A percentile compares a stretch with the other conserved stretches of the same genome.
Conservation (phyloP, 2,888 invertebrate genomes). For the Brachyopa scutellaris region DNA sequence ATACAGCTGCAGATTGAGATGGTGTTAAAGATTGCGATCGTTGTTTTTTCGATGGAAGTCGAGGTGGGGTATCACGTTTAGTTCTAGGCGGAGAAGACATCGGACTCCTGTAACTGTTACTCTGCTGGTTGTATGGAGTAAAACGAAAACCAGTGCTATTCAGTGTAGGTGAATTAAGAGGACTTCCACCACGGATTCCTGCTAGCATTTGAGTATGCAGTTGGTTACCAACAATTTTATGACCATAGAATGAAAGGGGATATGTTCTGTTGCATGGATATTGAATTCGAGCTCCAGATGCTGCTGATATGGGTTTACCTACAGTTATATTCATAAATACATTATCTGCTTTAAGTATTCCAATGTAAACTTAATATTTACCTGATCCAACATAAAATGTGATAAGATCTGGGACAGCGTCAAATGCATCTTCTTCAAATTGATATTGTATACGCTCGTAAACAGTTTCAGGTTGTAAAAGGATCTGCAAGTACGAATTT, state of each 20-base stretch:
- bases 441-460: slow-evolving; percentile 96
- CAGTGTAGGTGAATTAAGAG: slow-evolving; percentile 81
- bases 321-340: slow-evolving; percentile 83
- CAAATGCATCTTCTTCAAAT: slow-evolving; percentile 96
- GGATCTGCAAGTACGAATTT: slow-evolving; percentile 86
- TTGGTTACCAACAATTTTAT: slow-evolving; percentile 84
- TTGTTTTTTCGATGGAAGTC: slow-evolving; percentile 85
- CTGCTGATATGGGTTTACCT: slow-evolving; percentile 93
- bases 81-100: slow-evolving; percentile 84
- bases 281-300: slow-evolving; percentile 93
- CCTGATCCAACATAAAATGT: slow-evolving; percentile 96
- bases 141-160: slow-evolving; percentile 81
- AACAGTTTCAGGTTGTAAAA: slow-evolving; percentile 93
- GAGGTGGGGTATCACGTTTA: slow-evolving; percentile 82
- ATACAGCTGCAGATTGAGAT: slow-evolving; percentile 81
- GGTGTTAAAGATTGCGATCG: slow-evolving; percentile 91
- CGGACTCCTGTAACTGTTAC: slow-evolving; percentile 80
- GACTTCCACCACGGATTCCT: slow-evolving; percentile 80
- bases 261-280: slow-evolving; percentile 92
- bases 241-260: slow-evolving; percentile 89
- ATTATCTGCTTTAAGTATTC: background rate
- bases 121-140: slow-evolving; percentile 77
- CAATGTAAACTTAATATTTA: slow-evolving; percentile 75
- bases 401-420: slow-evolving; percentile 95
- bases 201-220: slow-evolving; percentile 81